These are phyloP conservation scores for Stichodactyla helianthus DNA, from an alignment of 64 coral and sea anemone genomes.

Conservation along the genomic window DNA sequence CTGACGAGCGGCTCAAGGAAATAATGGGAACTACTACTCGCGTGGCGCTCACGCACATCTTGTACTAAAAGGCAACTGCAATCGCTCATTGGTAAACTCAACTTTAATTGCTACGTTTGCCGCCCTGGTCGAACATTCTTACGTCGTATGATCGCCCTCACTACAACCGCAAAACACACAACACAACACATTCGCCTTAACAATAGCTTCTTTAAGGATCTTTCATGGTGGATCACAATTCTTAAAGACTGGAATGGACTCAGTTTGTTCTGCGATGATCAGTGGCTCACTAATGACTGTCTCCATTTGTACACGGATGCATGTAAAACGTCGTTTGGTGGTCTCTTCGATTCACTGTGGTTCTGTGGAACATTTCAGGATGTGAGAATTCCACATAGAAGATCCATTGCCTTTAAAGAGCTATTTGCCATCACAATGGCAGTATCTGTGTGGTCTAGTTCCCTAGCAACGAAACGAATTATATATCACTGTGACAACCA, in stretches of 20 bases:
- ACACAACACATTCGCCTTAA: conserved; percentile 28
- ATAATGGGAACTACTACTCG: not conserved
- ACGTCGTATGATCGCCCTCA: too few species aligned
- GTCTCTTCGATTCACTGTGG: not conserved
- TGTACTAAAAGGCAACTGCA: too few species aligned
- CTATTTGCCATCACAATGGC: conserved; percentile 18
- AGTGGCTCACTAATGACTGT: not conserved
- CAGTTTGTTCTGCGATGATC: conserved; percentile 23
- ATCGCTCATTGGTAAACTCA: not conserved
- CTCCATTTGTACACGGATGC: conserved; percentile 22
- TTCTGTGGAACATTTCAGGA: not conserved
- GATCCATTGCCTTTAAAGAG: conserved; percentile 37
- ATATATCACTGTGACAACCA: too few species aligned
- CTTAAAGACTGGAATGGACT: conserved; percentile 6
- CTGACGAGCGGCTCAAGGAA: not conserved
- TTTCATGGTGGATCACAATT: conserved; percentile 21
- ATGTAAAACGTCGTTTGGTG: conserved; percentile 7
- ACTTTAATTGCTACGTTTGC: too few species aligned
- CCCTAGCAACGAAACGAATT: not conserved
- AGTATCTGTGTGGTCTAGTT: not conserved
- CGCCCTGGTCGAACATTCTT: too few species aligned
- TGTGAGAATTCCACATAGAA: not conserved
- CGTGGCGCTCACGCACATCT: not conserved
- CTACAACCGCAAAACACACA: too few species aligned
- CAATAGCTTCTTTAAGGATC: conserved; percentile 9